These are phyloP conservation scores for Tuberolachnus salignus DNA, from an alignment of 2,888 invertebrate species.

Conservation along the genomic window DNA sequence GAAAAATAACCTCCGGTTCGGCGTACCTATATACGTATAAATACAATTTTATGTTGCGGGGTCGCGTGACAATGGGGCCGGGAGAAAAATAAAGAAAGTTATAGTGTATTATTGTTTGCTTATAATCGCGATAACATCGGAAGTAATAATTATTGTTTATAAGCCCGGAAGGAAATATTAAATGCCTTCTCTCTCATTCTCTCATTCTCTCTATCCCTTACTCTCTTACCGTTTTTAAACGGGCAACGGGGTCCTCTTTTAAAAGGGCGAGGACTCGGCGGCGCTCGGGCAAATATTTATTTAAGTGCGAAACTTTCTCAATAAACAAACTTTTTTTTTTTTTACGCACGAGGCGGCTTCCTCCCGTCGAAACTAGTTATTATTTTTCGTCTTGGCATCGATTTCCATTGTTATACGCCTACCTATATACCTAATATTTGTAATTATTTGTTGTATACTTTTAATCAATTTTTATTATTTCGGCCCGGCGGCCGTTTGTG, in stretches of 20 bases:
- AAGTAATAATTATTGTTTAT: slow-evolving; percentile 50
- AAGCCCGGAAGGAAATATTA: slow-evolving; percentile 46
- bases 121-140: slow-evolving; percentile 39
- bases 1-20: background rate
- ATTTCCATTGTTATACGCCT: background rate
- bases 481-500: no score
- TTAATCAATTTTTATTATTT: slow-evolving; percentile 8
- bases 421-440: background rate
- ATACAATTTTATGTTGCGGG: background rate
- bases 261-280: slow-evolving; percentile 2
- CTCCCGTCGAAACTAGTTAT: slow-evolving; percentile 43
- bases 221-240: background rate
- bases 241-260: background rate
- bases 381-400: slow-evolving; percentile 40
- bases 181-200: background rate
- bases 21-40: background rate
- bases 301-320: slow-evolving; percentile 49
- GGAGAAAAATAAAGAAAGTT: background rate
- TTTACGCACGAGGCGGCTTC: background rate
- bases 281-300: slow-evolving; percentile 43
- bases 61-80: background rate
- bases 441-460: background rate
- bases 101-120: slow-evolving; percentile 10
- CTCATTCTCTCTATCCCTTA: background rate
- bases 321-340: slow-evolving; percentile 50